Evolutionary conservation across 2,797 vertebrate genomes (phyloP).

Genomic region (Luscinia luscinia): DNA sequence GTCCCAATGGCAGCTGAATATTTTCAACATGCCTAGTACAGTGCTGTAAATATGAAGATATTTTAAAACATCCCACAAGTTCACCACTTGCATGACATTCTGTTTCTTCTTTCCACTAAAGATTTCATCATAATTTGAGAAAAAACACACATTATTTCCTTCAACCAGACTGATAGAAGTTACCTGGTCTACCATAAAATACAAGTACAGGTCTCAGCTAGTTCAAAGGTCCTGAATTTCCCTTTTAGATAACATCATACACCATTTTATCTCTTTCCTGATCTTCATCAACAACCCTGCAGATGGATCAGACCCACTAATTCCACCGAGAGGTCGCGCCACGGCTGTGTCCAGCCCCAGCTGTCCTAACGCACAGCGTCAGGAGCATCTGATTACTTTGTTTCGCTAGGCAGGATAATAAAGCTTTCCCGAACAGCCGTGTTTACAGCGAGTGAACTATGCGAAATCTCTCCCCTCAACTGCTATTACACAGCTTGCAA

Average conservation of each 20-base stretch:
- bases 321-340: not conserved
- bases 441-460: constrained; percentile 74
- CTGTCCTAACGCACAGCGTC: constrained; percentile 2
- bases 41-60: not conserved
- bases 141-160: not conserved
- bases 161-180: not conserved
- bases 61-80: not conserved
- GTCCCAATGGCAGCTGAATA: not conserved
- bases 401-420: constrained; percentile 58
- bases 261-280: not conserved
- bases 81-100: not conserved
- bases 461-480: constrained; percentile 67
- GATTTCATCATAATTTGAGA: not conserved
- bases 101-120: not conserved
- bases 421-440: constrained; percentile 54
- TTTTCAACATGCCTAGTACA: not conserved
- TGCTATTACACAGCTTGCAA: constrained; percentile 79
- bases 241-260: not conserved
- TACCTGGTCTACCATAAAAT: not conserved
- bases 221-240: not conserved
- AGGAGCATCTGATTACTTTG: constrained; percentile 25
- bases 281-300: not conserved
- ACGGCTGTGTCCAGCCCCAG: not conserved
- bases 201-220: not conserved
- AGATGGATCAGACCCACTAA: not conserved